Percentiles rank a stretch among this genome's conserved stretches.
phyloP scores from a whole-genome alignment of 2,113 vertebrate species.

The Oryzias melastigma region DNA sequence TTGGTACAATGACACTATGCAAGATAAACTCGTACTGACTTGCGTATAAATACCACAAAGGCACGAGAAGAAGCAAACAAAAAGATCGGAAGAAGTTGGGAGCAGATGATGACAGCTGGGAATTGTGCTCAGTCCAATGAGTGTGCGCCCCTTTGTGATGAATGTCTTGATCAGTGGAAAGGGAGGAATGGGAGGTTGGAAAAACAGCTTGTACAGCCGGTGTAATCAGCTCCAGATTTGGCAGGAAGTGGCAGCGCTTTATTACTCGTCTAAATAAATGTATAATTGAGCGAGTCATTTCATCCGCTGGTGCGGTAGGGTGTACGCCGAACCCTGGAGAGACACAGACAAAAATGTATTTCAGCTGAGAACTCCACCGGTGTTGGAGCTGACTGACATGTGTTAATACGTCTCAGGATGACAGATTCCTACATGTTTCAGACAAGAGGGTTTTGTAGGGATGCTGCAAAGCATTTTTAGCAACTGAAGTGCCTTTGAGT shows the following conservation, averaged over 20 bases:
- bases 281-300: conserved; percentile 61
- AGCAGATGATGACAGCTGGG: conserved; percentile 15
- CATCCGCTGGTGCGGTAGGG: conserved; percentile 31
- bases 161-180: conserved; percentile 60
- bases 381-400: conserved; percentile 21
- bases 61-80: background rate
- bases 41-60: conserved; percentile 14
- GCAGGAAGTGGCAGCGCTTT: conserved; percentile 62
- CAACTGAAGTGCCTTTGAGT: background rate
- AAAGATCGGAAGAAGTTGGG: conserved; percentile 6
- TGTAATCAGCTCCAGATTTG: conserved; percentile 57
- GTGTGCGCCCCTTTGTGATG: conserved; percentile 35
- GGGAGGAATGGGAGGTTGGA: conserved; percentile 59
- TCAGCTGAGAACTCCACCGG: conserved; percentile 15
- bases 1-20: conserved; percentile 32
- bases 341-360: conserved; percentile 16
- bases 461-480: background rate
- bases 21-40: conserved; percentile 2
- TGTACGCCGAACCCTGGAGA: conserved; percentile 9
- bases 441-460: background rate
- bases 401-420: conserved; percentile 4
- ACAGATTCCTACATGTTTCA: background rate
- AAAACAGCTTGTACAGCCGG: conserved; percentile 64
- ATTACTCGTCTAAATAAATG: conserved; percentile 65
- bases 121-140: conserved; percentile 27